Evolutionary conservation across 2,113 vertebrate species (phyloP).

Genomic region (Falco punctatus): DNA sequence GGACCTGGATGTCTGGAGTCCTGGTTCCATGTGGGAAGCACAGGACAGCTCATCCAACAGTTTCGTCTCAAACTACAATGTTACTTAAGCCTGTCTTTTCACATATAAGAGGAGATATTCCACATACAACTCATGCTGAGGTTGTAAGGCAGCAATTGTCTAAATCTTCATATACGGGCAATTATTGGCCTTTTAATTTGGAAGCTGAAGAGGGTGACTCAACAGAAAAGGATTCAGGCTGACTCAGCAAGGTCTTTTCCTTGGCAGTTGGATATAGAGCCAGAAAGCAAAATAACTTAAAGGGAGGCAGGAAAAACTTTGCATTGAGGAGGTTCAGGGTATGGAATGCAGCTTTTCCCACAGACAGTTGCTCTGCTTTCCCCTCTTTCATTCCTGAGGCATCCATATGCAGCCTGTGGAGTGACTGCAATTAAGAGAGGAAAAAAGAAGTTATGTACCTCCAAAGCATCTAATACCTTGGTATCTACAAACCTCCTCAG

Average conservation of each 20-base stretch:
- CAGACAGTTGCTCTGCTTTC: not conserved
- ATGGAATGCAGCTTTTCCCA: not conserved
- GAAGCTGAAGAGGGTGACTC: conserved; percentile 43
- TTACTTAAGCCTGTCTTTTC: not conserved
- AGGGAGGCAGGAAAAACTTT: not conserved
- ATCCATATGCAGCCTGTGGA: not conserved
- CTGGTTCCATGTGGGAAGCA: not conserved
- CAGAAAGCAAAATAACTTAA: conserved; percentile 25
- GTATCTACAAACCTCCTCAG: not conserved
- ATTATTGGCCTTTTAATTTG: conserved; percentile 28
- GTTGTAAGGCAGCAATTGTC: conserved; percentile 4
- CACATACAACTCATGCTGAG: not conserved
- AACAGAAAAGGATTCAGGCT: conserved; percentile 35
- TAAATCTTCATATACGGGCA: conserved; percentile 15
- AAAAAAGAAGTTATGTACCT: not conserved
- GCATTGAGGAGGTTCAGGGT: not conserved
- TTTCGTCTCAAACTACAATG: not conserved
- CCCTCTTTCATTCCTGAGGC: not conserved
- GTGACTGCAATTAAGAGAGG: not conserved
- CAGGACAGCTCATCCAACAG: not conserved
- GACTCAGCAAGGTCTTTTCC: conserved; percentile 23
- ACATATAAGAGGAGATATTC: not conserved
- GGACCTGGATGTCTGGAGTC: not conserved
- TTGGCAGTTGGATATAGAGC: not conserved
- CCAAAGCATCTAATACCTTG: not conserved